These are phyloP conservation scores for Hyphantria cunea DNA, from an alignment of 1,140 invertebrate species.

Conservation along the genomic window DNA sequence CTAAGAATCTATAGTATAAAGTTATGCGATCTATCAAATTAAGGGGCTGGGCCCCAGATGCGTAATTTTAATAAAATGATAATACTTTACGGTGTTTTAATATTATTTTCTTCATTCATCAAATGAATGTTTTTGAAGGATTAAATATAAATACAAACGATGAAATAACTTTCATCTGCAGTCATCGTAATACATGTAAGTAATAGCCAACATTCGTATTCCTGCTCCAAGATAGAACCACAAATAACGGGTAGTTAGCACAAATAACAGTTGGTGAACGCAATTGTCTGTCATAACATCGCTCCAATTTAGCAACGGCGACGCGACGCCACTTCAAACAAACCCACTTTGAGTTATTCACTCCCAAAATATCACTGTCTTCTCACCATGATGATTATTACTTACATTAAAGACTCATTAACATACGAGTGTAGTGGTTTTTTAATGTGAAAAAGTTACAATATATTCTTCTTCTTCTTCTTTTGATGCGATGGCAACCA, in stretches of 20 bases:
- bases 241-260: constrained; percentile 24
- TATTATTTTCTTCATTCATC: no score
- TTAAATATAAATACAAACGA: no score
- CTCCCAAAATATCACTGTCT: constrained; percentile 29
- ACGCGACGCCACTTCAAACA: constrained; percentile 45
- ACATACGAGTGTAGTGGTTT: neutral
- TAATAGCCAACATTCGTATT: constrained; percentile 6
- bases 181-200: constrained; percentile 9
- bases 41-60: no score
- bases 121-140: no score
- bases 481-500: no score
- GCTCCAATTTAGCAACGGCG: constrained; percentile 22
- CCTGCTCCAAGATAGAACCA: constrained; percentile 1
- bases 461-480: no score
- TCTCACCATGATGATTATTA: constrained; percentile 4
- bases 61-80: no score
- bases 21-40: no score
- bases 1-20: no score
- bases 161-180: constrained; percentile 9
- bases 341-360: constrained; percentile 27
- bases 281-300: constrained; percentile 44
- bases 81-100: no score
- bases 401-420: constrained; percentile 6
- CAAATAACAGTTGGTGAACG: constrained; percentile 19
- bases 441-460: no score